A percentile compares a stretch with the other conserved stretches of the same genome.
Evolutionary conservation across 2,113 vertebrate genomes (phyloP).

Genomic region (Bambusicola thoracicus): DNA sequence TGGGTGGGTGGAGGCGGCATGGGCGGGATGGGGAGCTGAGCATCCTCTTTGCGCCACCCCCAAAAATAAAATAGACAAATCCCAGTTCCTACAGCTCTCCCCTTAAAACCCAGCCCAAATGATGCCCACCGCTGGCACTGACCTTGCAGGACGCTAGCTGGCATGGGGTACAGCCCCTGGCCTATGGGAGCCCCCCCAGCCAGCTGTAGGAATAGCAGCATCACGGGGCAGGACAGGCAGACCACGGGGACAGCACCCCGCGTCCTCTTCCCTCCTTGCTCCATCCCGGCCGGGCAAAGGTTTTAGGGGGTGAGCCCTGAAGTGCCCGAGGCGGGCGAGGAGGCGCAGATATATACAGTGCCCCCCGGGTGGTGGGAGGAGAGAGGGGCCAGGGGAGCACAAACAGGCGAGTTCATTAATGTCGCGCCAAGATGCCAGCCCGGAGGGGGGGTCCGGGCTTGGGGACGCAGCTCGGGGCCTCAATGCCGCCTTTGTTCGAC

Average conservation of each 20-base stretch:
- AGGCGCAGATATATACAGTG: constrained; percentile 86
- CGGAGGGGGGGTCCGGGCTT: constrained; percentile 61
- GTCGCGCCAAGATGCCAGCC: constrained; percentile 75
- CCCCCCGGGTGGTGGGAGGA: constrained; percentile 73
- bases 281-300: background rate
- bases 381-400: constrained; percentile 80
- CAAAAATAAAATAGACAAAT: background rate
- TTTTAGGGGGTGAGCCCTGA: constrained; percentile 35
- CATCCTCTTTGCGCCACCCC: background rate
- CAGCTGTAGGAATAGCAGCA: constrained; percentile 72
- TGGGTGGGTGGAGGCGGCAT: background rate
- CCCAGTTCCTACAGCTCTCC: background rate
- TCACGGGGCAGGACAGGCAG: background rate
- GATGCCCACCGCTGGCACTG: constrained; percentile 3
- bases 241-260: background rate
- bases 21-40: background rate
- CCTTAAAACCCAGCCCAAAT: background rate
- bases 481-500: constrained; percentile 62
- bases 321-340: constrained; percentile 26
- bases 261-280: constrained; percentile 18
- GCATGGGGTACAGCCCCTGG: constrained; percentile 87
- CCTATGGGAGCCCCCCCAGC: constrained; percentile 73
- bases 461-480: constrained; percentile 29
- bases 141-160: constrained; percentile 86
- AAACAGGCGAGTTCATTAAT: constrained; percentile 92